Percentiles rank a stretch among this genome's conserved stretches.
phyloP scores from a whole-genome alignment of 2,113 vertebrate species.

The Gallinago paraguaiae region DNA sequence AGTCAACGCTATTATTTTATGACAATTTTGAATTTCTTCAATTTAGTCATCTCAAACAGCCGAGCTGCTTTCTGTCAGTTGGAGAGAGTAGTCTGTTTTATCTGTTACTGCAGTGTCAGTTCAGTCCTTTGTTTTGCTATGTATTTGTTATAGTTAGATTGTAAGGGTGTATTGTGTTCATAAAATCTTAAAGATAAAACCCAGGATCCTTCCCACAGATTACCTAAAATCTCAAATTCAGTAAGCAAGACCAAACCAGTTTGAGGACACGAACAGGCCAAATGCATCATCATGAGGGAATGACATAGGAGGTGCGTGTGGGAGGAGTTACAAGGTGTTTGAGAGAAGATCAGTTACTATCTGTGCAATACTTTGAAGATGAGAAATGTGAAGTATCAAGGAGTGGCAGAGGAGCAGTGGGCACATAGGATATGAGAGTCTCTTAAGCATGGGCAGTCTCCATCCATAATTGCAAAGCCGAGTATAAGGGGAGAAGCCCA shows the following conservation, averaged over 20 bases:
- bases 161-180: neutral
- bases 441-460: neutral
- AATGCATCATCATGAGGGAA: neutral
- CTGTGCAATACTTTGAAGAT: neutral
- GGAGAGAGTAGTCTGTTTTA: neutral
- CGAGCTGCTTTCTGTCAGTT: neutral
- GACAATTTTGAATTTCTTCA: neutral
- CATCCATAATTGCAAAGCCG: neutral
- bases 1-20: neutral
- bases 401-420: neutral
- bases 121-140: neutral
- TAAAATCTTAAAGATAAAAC: neutral
- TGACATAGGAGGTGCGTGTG: neutral
- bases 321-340: neutral
- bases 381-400: neutral
- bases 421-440: neutral
- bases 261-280: neutral
- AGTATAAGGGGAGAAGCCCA: neutral
- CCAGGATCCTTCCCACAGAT: neutral
- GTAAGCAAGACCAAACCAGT: neutral
- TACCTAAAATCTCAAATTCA: neutral
- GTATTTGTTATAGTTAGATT: neutral
- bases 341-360: neutral
- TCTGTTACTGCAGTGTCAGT: neutral
- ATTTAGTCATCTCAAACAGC: neutral